Base-by-base conservation (phyloP, 2,113 vertebrate genomes). In the Lontra canadensis region DNA sequence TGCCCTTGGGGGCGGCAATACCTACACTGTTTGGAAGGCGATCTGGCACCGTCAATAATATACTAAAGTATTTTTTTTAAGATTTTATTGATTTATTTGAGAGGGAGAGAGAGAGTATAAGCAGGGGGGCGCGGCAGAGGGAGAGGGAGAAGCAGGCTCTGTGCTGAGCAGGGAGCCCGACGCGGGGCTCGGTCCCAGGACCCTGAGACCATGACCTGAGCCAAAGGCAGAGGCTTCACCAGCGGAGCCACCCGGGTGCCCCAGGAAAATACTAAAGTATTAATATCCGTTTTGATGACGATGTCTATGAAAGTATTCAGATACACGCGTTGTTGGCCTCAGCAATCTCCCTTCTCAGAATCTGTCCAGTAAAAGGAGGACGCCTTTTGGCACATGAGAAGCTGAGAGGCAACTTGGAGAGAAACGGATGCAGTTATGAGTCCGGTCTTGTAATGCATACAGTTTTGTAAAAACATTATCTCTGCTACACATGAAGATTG, bases 201-300 rank as follows among this genome's bases (percentile, higher is more conserved):
- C 34, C 67, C 34, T 5, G 18, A 2, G 67, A 69, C 36, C 18
- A 11, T 69, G 34, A 36, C 18, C 67, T 69, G 34, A n/a, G 17
- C 65, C 4, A 8, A 69, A 69, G 8, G 67, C 67, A 69, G 67
- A 69, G 0, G 34, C 18, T 69, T 69, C 10, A 36, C 8, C 8
- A 0, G 2, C 34, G 10, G 67, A 69, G 34, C 34, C 34, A 0
- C 67, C 67, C 18, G 10, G 34, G 67, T 0, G 4, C 18, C 34
- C 65, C 34, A 20, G 10, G 21, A 69, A 69, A 69, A 76, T 47
- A 31, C 73, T 76, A 44, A 26, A 17, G 42, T 9, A 47, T 74
- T 14, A 42, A 26, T 42, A 26, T 1, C 7, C 26, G 8, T 76
- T 76, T 29, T 47, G 17, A 29, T 47, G 17, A 13, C 73, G 8